Evolutionary conservation across 2,888 invertebrate species (phyloP).

Genomic region (Ornithoptera priamus): DNA sequence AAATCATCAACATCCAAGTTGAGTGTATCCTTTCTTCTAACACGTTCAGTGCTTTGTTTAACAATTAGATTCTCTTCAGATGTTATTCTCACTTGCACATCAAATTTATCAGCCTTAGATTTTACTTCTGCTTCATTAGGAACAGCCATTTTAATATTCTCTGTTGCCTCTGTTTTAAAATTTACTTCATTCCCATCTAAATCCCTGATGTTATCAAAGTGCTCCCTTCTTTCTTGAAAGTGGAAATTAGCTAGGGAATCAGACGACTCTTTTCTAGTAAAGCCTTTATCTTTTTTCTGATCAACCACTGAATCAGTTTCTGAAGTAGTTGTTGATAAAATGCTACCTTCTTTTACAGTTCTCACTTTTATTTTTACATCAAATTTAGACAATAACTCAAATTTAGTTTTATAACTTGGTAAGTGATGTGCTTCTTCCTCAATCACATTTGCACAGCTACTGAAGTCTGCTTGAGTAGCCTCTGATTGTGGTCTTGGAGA

Average conservation of each 20-base stretch:
- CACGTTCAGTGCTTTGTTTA: conserved; percentile 59
- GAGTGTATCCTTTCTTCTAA: conserved; percentile 64
- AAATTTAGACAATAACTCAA: conserved; percentile 75
- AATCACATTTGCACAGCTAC: conserved; percentile 49
- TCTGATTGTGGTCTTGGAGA: conserved; percentile 43
- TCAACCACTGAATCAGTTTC: conserved; percentile 59
- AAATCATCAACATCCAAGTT: conserved; percentile 78
- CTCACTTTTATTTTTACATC: conserved; percentile 78
- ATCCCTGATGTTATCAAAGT: conserved; percentile 52
- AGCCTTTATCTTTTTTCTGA: conserved; percentile 42
- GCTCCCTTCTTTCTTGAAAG: conserved; percentile 54
- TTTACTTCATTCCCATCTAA: conserved; percentile 51
- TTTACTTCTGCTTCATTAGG: conserved; percentile 70
- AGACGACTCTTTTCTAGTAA: conserved; percentile 39
- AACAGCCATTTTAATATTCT: conserved; percentile 72
- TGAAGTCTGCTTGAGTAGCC: conserved; percentile 43
- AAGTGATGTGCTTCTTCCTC: conserved; percentile 43
- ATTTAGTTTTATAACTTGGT: conserved; percentile 66
- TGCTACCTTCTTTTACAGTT: conserved; percentile 66
- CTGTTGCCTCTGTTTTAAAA: conserved; percentile 56
- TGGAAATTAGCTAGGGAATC: conserved; percentile 43
- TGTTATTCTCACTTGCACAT: conserved; percentile 74
- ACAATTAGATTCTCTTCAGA: conserved; percentile 73
- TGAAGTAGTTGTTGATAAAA: conserved; percentile 61
- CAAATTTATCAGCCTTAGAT: conserved; percentile 68